Conservation (phyloP, 2,113 vertebrate species). For the Galeopterus variegatus region DNA sequence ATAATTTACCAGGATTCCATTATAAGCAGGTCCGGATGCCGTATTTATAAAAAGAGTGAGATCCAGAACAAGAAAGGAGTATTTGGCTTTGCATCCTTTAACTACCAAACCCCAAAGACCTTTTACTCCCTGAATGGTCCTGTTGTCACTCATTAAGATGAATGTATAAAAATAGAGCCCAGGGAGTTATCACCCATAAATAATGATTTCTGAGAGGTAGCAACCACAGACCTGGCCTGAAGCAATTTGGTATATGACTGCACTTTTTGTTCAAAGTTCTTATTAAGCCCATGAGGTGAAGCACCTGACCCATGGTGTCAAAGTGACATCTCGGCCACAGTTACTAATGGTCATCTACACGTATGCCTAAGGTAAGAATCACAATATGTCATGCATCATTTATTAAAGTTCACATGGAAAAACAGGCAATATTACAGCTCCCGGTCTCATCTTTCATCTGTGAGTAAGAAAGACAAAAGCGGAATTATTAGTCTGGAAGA, state of each 20-base stretch:
- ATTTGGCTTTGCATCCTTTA: not conserved
- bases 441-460: constrained; percentile 40
- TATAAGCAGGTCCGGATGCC: not conserved
- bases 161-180: not conserved
- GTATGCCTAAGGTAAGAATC: not conserved
- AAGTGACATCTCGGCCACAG: not conserved
- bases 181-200: not conserved
- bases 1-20: not conserved
- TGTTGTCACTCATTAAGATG: not conserved
- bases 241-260: not conserved
- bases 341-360: not conserved
- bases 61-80: not conserved
- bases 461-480: constrained; percentile 56
- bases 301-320: not conserved
- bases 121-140: not conserved
- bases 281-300: not conserved
- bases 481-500: constrained; percentile 51
- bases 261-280: constrained; percentile 11
- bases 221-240: not conserved
- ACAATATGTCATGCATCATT: not conserved
- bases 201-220: not conserved
- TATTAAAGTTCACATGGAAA: constrained; percentile 62
- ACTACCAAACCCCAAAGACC: not conserved
- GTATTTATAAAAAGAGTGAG: not conserved
- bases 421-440: not conserved